Evolutionary conservation across 2,888 invertebrate species (phyloP), one percentile per base, ranked within the genome.

Genomic region (Drosophila nigritarsus): DNA sequence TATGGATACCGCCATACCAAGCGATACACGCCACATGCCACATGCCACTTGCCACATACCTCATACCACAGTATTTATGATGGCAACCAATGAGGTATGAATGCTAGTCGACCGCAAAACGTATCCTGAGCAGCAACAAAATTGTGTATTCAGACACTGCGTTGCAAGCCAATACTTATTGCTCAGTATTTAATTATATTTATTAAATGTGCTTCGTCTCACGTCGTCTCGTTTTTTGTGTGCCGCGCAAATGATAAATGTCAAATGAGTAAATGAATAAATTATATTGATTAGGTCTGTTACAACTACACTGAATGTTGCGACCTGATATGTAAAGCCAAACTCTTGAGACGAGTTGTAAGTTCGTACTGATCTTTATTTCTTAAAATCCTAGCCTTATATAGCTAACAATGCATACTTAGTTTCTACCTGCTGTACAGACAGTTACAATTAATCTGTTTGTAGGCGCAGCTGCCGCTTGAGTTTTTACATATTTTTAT

Each of bases 11-110:
- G 42, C 50, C 36, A 32, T 34, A n/a, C 32, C 42, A 20, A 51
- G 9, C n/a, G n/a, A n/a, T 9, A 40, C n/a, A 40, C 3, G 9
- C 8, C n/a, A n/a, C n/a, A 38, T 40, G 38, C 38, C 40, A n/a
- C n/a, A 40, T 9, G n/a, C 40, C 40, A 40, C n/a, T 9, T n/a
- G n/a, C 58, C 24, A 27, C 40, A 50, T 32, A 32, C 60, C 49
- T 30, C 40, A 36, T 40, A 18, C 54, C 24, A 38, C 27, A 38
- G 50, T 24, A 63, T 40, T 53, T 53, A n/a, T 38, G 27, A 32
- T 38, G n/a, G 8, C 64, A 61, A n/a, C 34, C 34, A 49, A 11
- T 62, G 65, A 50, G 24, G 24, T 42, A 7, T 50, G 11, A 34
- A 34, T 53, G 34, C 48, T 15, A 48, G n/a, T 40, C n/a, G n/a